These are phyloP conservation scores for Metaphire vulgaris DNA, from an alignment of 1,140 invertebrate genomes.

Conservation along the genomic window DNA sequence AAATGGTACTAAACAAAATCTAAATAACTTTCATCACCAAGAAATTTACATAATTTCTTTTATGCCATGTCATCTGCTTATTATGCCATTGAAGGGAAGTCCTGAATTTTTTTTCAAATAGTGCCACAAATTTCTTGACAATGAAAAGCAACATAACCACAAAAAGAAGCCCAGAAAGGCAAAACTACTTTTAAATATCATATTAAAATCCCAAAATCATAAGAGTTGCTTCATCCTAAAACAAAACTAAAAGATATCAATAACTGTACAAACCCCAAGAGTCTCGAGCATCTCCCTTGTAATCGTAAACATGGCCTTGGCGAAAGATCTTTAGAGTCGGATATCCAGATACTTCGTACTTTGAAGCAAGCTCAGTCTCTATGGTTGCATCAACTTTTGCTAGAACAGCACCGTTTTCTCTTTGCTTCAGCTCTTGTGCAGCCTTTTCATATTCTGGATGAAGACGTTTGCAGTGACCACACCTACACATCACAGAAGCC, in stretches of 20 bases:
- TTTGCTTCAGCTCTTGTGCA: slow-evolving; percentile 70
- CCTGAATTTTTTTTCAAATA: too few relatives aligned
- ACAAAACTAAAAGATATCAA: not conserved
- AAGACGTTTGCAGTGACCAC: slow-evolving; percentile 91
- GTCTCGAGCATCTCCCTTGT: slow-evolving; percentile 76
- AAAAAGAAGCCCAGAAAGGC: too few relatives aligned
- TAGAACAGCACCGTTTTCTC: slow-evolving; percentile 79
- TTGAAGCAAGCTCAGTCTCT: slow-evolving; percentile 68
- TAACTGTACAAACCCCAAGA: slow-evolving; percentile 33
- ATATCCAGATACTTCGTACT: slow-evolving; percentile 85
- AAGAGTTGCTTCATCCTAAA: not conserved
- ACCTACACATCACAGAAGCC: slow-evolving; percentile 56
- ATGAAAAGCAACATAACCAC: too few relatives aligned
- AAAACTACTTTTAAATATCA: too few relatives aligned
- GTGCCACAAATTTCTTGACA: not conserved
- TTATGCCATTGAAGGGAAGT: too few relatives aligned
- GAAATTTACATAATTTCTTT: too few relatives aligned
- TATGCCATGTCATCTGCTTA: too few relatives aligned
- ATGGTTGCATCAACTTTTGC: slow-evolving; percentile 71
- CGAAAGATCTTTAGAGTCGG: slow-evolving; percentile 94
- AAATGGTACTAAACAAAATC: too few relatives aligned
- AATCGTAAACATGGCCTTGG: slow-evolving; percentile 79
- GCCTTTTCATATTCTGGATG: slow-evolving; percentile 96
- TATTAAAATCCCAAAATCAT: too few relatives aligned
- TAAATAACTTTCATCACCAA: too few relatives aligned